Evolutionary conservation across 1,140 invertebrate species (phyloP), one percentile per base, ranked within the genome.

Genomic region (Papilio xuthus): DNA sequence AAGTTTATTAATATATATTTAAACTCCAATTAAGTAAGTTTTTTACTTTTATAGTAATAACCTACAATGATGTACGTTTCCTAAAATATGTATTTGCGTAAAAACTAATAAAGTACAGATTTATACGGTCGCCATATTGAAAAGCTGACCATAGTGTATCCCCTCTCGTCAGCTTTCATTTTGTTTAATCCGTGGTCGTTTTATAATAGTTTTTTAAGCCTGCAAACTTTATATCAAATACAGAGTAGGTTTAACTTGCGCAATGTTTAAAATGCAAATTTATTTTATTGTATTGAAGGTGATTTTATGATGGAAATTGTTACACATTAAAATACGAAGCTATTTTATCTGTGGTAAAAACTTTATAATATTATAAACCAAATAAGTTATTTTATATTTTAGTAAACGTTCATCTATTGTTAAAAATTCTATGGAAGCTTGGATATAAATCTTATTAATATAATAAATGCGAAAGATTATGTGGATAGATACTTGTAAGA

Each of bases 171-270:
- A 26, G 44, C 28, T 50, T 73, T 60, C 73, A 75, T 75, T 75
- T 60, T 41, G 28, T 75, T 75, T 41, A 60, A 75, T 75, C 73
- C 50, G 10, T n/a, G 26, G 28, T 28, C 47, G 26, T 75, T 56
- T 75, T 60, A 42, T 75, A 75, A 75, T 75, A 75, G 73, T 75
- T 75, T 75, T 75, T 75, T 75, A 75, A 75, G 47, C 73, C 32
- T 7, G 23, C 41, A 13, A 73, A 44, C 20, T 67, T 67, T 28
- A 67, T 67, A 13, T 28, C 23, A 63, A 28, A 67, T 67, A 32
- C 26, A 67, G 26, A 28, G 26, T 1, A 60, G 56, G 56, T 60
- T 60, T 4, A 60, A 67, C 60, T 67, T 32, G 15, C 60, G 60
- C 26, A 28, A 28, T 13, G 23, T 67, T 32, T 67, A 28, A 15